phyloP scores from a whole-genome alignment of 2,888 invertebrate species.

The Chymomyza amoena region DNA sequence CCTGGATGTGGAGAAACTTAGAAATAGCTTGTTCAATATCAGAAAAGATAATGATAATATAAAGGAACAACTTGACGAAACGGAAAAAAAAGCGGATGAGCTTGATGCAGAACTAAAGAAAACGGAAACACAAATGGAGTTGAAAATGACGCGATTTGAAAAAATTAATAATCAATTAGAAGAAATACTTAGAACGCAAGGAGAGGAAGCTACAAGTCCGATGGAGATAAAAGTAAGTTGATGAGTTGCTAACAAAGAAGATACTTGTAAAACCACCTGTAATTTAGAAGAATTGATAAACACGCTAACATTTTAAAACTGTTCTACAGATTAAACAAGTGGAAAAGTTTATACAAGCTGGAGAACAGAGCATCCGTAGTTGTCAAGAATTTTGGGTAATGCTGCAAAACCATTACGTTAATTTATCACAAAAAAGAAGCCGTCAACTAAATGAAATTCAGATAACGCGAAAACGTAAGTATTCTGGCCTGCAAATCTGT shows the following conservation, averaged over 20 bases:
- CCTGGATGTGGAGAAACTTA: constrained; percentile 78
- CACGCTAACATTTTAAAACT: background rate
- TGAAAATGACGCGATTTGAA: constrained; percentile 80
- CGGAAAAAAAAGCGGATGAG: constrained; percentile 79
- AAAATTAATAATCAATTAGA: constrained; percentile 80
- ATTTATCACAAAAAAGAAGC: constrained; percentile 84
- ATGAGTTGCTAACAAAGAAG: too few species aligned
- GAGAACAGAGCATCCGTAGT: constrained; percentile 82
- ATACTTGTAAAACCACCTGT: too few species aligned
- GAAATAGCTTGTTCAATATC: constrained; percentile 56
- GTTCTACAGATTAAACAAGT: constrained; percentile 81
- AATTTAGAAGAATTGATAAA: too few species aligned
- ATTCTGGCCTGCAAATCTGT: too few species aligned
- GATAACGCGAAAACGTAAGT: constrained; percentile 85
- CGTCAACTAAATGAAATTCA: constrained; percentile 85
- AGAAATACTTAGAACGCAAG: constrained; percentile 79
- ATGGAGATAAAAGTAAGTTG: constrained; percentile 43
- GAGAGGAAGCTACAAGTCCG: constrained; percentile 75
- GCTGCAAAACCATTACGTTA: constrained; percentile 86
- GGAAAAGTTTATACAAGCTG: constrained; percentile 83
- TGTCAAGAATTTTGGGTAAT: constrained; percentile 88
- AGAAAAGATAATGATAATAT: constrained; percentile 61
- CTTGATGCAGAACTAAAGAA: constrained; percentile 79
- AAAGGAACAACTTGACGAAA: constrained; percentile 70
- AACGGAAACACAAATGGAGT: constrained; percentile 78